Conservation (phyloP, 92 coral and sea anemone species). For the Porites lobata region DNA sequence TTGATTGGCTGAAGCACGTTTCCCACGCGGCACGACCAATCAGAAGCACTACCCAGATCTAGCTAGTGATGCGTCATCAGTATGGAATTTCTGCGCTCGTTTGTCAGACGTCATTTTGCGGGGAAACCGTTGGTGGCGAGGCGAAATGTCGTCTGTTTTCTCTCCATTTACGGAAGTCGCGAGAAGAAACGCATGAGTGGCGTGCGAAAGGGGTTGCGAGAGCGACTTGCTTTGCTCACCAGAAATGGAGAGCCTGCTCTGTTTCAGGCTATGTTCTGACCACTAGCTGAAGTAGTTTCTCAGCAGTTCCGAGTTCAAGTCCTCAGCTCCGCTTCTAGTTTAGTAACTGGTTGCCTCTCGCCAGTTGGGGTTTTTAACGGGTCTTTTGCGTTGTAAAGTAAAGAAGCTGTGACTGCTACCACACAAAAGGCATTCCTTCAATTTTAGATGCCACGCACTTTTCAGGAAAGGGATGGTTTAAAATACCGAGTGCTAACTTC, state of each 20-base stretch:
- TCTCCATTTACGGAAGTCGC: neutral
- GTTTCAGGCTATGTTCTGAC: neutral
- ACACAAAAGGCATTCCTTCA: neutral
- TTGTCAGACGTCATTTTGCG: conserved; percentile 26
- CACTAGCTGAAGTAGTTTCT: neutral
- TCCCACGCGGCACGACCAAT: conserved; percentile 6
- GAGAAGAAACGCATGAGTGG: neutral
- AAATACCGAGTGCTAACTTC: conserved; percentile 8
- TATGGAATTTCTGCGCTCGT: conserved; percentile 37
- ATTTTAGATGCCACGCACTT: conserved; percentile 15
- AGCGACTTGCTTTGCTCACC: neutral
- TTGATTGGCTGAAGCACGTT: neutral
- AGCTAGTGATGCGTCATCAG: conserved; percentile 30
- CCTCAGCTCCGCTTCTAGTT: neutral
- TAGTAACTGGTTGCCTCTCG: neutral
- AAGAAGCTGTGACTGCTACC: neutral
- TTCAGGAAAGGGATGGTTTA: conserved; percentile 14
- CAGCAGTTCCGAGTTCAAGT: neutral
- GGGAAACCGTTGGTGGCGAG: neutral
- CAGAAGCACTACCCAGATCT: conserved; percentile 27
- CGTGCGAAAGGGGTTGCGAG: neutral
- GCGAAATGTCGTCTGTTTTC: conserved; percentile 6
- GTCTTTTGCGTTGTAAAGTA: neutral
- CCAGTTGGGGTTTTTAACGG: neutral
- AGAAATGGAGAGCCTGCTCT: neutral